A percentile compares a stretch with the other conserved stretches of the same genome.
phyloP scores from a whole-genome alignment of 2,797 vertebrate species.

The Gambelia wislizenii region DNA sequence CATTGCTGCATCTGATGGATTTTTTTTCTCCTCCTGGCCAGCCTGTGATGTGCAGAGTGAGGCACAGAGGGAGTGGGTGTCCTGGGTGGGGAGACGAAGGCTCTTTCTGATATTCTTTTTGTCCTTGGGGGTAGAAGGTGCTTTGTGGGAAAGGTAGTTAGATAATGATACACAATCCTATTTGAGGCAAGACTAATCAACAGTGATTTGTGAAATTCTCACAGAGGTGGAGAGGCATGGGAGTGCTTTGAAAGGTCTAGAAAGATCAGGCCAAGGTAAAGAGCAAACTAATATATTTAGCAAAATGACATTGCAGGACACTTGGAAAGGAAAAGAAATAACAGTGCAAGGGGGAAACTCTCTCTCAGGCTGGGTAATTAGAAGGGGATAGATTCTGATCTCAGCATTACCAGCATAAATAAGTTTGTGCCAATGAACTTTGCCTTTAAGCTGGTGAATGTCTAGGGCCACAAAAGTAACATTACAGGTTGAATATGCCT shows the following conservation, averaged over 20 bases:
- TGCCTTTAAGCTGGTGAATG: slow-evolving; percentile 26
- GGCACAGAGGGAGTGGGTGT: not conserved
- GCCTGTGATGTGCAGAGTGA: not conserved
- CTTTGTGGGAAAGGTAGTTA: slow-evolving; percentile 54
- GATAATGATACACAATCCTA: slow-evolving; percentile 52
- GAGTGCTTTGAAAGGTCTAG: slow-evolving; percentile 46
- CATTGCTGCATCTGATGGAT: slow-evolving; percentile 58
- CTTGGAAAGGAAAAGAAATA: slow-evolving; percentile 30
- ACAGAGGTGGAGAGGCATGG: not conserved
- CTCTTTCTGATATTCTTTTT: slow-evolving; percentile 15
- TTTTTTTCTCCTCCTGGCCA: slow-evolving; percentile 10
- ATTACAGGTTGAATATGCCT: too few species aligned
- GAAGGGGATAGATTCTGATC: slow-evolving; percentile 27
- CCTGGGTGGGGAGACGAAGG: slow-evolving; percentile 25
- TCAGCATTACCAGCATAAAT: not conserved
- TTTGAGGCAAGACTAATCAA: slow-evolving; percentile 39
- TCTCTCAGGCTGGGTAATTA: slow-evolving; percentile 26
- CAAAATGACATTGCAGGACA: slow-evolving; percentile 31
- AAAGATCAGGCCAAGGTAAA: slow-evolving; percentile 57
- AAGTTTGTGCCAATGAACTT: slow-evolving; percentile 18
- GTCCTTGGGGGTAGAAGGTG: slow-evolving; percentile 65
- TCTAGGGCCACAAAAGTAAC: slow-evolving; percentile 16
- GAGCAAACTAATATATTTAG: slow-evolving; percentile 60
- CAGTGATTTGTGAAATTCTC: slow-evolving; percentile 64
- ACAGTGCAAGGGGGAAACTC: not conserved